Conservation (phyloP, 1,140 invertebrate genomes). For the Geopemphigus sp. region DNA sequence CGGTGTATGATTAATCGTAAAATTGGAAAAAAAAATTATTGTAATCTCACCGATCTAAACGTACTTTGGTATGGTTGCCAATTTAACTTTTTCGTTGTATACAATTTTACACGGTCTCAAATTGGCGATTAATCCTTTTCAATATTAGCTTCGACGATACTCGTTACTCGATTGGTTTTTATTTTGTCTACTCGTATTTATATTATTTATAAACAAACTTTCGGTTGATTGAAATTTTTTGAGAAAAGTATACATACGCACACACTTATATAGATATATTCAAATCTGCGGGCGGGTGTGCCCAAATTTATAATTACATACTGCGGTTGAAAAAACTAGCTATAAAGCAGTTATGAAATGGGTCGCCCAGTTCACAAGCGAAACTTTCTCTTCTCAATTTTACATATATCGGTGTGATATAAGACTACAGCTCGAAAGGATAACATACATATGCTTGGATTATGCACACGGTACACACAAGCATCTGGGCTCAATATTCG, state of each 20-base stretch:
- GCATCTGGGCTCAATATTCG: neutral
- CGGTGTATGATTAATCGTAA: too few species aligned
- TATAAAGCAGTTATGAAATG: slow-evolving; percentile 32
- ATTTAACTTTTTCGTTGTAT: too few species aligned
- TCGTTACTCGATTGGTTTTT: too few species aligned
- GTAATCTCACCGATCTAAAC: neutral
- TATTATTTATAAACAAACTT: too few species aligned
- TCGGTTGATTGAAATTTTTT: neutral
- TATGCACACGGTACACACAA: neutral
- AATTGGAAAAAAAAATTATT: too few species aligned
- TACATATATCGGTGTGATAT: neutral
- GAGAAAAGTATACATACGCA: neutral
- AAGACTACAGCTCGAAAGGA: neutral
- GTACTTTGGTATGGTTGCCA: neutral
- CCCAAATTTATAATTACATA: slow-evolving; percentile 34
- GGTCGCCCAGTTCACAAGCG: slow-evolving; percentile 28
- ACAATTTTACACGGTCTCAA: too few species aligned
- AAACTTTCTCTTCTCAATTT: slow-evolving; percentile 34
- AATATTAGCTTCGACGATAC: too few species aligned
- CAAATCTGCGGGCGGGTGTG: too few species aligned
- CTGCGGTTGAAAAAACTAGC: neutral
- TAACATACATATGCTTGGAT: neutral
- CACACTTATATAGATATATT: too few species aligned
- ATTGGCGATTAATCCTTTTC: too few species aligned
- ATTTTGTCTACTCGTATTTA: too few species aligned